These are phyloP conservation scores for Gasterosteus aculeatus DNA, from an alignment of 2,113 vertebrate species.

Conservation along the genomic window DNA sequence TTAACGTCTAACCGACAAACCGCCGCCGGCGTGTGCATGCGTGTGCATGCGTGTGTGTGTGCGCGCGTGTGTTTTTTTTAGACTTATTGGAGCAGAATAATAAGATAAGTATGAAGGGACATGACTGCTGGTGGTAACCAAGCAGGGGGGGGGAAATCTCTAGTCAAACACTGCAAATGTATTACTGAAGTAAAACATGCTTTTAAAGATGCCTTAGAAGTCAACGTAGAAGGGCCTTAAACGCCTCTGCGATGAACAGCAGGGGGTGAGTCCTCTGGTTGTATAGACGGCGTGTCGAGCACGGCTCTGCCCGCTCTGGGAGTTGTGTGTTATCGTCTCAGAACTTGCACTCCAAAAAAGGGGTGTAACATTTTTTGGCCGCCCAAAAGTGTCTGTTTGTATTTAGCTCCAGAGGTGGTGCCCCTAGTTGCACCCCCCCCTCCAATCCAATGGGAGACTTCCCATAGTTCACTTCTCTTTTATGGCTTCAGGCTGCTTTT, in stretches of 20 bases:
- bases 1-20: slow-evolving; percentile 16
- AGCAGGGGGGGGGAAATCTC: slow-evolving; percentile 26
- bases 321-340: background rate
- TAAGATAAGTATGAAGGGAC: slow-evolving; percentile 47
- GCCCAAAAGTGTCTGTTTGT: background rate
- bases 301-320: background rate
- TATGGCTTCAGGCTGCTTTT: slow-evolving; percentile 17
- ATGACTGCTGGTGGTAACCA: slow-evolving; percentile 51
- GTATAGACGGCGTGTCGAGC: background rate
- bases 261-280: background rate
- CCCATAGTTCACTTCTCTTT: background rate
- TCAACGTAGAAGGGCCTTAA: background rate
- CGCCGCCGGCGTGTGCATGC: background rate
- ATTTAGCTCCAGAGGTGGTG: background rate
- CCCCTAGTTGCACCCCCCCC: background rate
- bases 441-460: background rate
- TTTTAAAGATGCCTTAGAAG: slow-evolving; percentile 9
- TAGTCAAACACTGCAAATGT: slow-evolving; percentile 30
- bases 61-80: slow-evolving; percentile 10
- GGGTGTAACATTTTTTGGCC: background rate
- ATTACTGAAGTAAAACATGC: slow-evolving; percentile 17
- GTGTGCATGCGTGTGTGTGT: background rate
- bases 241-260: background rate
- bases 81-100: slow-evolving; percentile 57
- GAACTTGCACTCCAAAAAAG: background rate